Percentiles rank a stretch among this genome's conserved stretches.
These are phyloP conservation scores for Venusia cambrica DNA, from an alignment of 2,888 invertebrate species.

Conservation along the genomic window DNA sequence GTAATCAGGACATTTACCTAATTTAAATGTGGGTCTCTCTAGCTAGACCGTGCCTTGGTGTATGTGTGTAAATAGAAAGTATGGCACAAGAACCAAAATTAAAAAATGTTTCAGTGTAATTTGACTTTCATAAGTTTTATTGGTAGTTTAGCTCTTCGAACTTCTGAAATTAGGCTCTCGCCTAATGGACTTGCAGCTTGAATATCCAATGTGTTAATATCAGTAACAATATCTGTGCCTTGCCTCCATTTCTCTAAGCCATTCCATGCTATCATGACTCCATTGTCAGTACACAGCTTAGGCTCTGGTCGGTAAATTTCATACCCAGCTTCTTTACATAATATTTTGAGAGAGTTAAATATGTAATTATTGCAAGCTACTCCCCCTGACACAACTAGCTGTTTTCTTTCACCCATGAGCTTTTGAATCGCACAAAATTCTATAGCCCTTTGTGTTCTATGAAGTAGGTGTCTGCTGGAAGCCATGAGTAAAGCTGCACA, in stretches of 20 bases:
- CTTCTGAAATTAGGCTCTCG: slow-evolving; percentile 79
- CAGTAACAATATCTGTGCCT: slow-evolving; percentile 71
- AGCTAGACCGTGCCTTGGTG: no score
- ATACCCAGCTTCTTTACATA: slow-evolving; percentile 86
- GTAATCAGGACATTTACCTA: no score
- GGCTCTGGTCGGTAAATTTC: slow-evolving; percentile 88
- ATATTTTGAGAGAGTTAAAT: slow-evolving; percentile 83
- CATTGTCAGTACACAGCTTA: slow-evolving; percentile 97
- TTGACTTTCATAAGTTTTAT: slow-evolving; percentile 65
- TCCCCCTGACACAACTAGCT: slow-evolving; percentile 94
- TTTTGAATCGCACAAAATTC: slow-evolving; percentile 84
- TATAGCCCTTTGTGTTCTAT: slow-evolving; percentile 92
- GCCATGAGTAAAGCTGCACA: slow-evolving; percentile 92
- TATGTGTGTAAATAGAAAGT: no score
- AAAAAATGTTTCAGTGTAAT: no score
- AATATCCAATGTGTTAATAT: slow-evolving; percentile 84
- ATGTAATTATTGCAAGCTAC: slow-evolving; percentile 97
- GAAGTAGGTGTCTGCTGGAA: slow-evolving; percentile 88
- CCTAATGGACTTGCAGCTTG: slow-evolving; percentile 84
- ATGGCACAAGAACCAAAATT: no score
- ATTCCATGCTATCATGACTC: slow-evolving; percentile 99
- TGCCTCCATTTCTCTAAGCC: slow-evolving; percentile 90
- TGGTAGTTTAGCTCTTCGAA: slow-evolving; percentile 76
- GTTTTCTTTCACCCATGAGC: slow-evolving; percentile 84
- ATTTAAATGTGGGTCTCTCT: no score